These are phyloP conservation scores for Calliopum simillimum DNA, from an alignment of 2,888 invertebrate species.

Conservation along the genomic window DNA sequence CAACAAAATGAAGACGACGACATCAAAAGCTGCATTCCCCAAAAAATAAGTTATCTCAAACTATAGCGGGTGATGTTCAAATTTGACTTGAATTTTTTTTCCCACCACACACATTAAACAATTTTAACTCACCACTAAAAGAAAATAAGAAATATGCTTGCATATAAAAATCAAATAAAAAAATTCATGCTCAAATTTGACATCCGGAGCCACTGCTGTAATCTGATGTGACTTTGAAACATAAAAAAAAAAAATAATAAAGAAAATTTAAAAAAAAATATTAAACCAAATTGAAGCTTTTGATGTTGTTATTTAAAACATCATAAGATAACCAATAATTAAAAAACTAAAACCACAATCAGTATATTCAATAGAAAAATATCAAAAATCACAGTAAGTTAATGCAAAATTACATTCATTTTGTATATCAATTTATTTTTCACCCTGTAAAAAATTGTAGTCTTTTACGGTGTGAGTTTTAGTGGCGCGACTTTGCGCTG, in stretches of 20 bases:
- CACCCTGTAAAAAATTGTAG: slow-evolving; percentile 18
- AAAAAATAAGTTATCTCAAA: slow-evolving; percentile 58
- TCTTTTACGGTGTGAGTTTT: background rate
- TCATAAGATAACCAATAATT: background rate
- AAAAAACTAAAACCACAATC: background rate
- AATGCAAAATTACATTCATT: slow-evolving; percentile 36
- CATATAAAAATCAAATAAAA: slow-evolving; percentile 15
- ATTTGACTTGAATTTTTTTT: slow-evolving; percentile 52
- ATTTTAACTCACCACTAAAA: background rate
- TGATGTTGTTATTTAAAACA: background rate
- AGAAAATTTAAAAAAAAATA: background rate
- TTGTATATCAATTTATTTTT: slow-evolving; percentile 35
- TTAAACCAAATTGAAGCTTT: slow-evolving; percentile 18
- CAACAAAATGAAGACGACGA: background rate
- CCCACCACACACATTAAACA: background rate
- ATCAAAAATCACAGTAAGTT: background rate
- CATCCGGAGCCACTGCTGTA: slow-evolving; percentile 63
- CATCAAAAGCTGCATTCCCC: slow-evolving; percentile 35
- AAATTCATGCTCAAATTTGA: slow-evolving; percentile 51
- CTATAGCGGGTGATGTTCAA: slow-evolving; percentile 58
- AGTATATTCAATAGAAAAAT: background rate
- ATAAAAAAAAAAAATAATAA: background rate
- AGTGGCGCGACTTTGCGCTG: no score
- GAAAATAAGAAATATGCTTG: slow-evolving; percentile 23
- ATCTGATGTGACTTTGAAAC: slow-evolving; percentile 56